phyloP scores from a whole-genome alignment of 2,797 vertebrate species.

The Ispidina picta region DNA sequence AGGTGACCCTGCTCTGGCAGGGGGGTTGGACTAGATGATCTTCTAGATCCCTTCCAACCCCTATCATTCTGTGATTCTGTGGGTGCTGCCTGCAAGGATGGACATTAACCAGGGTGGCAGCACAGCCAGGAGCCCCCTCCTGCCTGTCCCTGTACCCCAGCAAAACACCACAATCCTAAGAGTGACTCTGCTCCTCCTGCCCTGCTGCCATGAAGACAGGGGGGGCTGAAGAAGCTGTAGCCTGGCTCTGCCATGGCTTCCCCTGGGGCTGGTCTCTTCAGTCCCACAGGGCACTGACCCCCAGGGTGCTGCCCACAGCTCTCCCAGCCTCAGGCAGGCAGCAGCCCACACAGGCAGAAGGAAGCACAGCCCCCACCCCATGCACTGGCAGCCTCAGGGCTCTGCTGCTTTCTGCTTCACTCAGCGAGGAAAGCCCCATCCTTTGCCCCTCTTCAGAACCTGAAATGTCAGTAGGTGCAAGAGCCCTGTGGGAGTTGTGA shows the following conservation, averaged over 20 bases:
- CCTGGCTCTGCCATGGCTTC: neutral
- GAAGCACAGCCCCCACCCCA: accelerated
- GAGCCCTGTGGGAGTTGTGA: neutral
- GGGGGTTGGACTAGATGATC: too few species aligned
- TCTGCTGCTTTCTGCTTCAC: neutral
- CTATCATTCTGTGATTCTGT: too few species aligned
- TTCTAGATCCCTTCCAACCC: too few species aligned
- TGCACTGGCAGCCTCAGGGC: accelerated
- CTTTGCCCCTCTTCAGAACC: neutral
- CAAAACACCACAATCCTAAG: too few species aligned
- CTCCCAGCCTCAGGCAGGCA: too few species aligned
- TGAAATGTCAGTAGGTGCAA: accelerated
- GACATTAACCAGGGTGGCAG: neutral
- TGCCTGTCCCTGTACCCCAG: accelerated
- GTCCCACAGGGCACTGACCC: accelerated
- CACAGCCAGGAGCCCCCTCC: neutral
- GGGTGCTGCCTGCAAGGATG: neutral
- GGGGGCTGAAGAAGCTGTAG: neutral
- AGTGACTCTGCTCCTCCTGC: neutral
- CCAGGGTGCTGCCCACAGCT: accelerated
- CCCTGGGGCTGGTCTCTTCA: neutral
- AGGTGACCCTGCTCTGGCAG: too few species aligned
- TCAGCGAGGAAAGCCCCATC: neutral
- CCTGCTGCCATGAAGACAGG: neutral
- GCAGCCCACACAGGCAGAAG: accelerated